phyloP scores from a whole-genome alignment of 2,888 invertebrate species.

The Pyrrhosoma nymphula region DNA sequence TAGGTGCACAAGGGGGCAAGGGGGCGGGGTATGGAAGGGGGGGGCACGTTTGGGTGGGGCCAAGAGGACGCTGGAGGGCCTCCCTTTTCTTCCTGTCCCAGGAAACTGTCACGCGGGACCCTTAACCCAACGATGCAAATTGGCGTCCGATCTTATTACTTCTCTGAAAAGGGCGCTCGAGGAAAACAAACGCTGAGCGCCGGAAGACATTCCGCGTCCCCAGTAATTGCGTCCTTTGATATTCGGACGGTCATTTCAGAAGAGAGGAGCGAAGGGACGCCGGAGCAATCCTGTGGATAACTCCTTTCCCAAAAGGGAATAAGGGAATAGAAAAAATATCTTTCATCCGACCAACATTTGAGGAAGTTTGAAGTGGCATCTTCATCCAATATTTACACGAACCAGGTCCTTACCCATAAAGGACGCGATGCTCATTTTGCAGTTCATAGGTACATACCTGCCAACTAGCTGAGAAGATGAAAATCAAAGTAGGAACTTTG shows the following conservation, averaged over 20 bases:
- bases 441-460: neutral
- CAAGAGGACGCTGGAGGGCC: neutral
- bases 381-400: neutral
- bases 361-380: neutral
- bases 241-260: constrained; percentile 17
- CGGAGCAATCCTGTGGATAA: neutral
- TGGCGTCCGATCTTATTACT: constrained; percentile 56
- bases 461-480: neutral
- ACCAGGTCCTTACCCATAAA: neutral
- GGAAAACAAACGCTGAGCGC: neutral
- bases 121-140: constrained; percentile 37
- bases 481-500: too few relatives aligned
- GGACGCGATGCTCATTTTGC: neutral
- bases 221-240: constrained; percentile 45
- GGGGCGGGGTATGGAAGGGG: neutral
- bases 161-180: neutral
- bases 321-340: too few relatives aligned
- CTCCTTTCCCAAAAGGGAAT: neutral
- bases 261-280: neutral
- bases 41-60: neutral
- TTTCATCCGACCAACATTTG: neutral
- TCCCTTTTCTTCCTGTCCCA: neutral
- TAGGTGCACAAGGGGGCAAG: neutral
- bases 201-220: neutral
- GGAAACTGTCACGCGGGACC: neutral